Base-by-base conservation (phyloP, 2,113 vertebrate species). In the Rhagologus leucostigma region DNA sequence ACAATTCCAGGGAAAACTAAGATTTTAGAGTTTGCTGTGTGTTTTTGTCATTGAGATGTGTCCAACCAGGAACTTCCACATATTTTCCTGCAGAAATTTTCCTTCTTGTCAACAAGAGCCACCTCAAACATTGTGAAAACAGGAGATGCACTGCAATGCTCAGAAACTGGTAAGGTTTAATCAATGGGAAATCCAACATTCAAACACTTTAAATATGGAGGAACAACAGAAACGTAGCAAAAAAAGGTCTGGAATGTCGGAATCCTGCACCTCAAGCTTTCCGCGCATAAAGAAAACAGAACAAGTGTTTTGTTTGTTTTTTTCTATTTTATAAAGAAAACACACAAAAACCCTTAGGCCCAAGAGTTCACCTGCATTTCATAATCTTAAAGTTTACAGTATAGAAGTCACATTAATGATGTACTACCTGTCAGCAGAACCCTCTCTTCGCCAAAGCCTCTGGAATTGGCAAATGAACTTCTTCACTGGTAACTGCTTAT, bases 341-440 rank as follows among this genome's bases (percentile, higher is more conserved):
- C 96, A 97, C 93, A 96, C 96, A 97, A 93, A 96, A 92, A 14
- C 93, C 87, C 89, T 97, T 95, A 91, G 87, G 89, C 96, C 95
- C 92, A 95, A 97, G 95, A 94, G 79, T 96, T 97, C 91, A 95
- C 95, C 97, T 96, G 97, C 96, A 96, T 97, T 94, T 96, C 79
- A 59, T 85, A 83, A 83, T 87, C 69, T 91, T 91, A 53, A 93
- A 96, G 89, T 96, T 96, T 97, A 97, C 97, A 97, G 93, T 95
- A 96, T 95, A 95, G 95, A 96, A 97, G 92, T 94, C 93, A 95
- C 93, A 96, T 95, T 97, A 94, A 96, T 84, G 47, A 91, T 90
- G 90, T 97, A 97, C 94, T 95, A 95, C 96, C 92, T 97, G 91
- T 96, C 94, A 96, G 94, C 93, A 92, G 86, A 96, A 91, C 56